Base-by-base conservation (phyloP, 1,140 invertebrate species). In the Andricus grossulariae region DNA sequence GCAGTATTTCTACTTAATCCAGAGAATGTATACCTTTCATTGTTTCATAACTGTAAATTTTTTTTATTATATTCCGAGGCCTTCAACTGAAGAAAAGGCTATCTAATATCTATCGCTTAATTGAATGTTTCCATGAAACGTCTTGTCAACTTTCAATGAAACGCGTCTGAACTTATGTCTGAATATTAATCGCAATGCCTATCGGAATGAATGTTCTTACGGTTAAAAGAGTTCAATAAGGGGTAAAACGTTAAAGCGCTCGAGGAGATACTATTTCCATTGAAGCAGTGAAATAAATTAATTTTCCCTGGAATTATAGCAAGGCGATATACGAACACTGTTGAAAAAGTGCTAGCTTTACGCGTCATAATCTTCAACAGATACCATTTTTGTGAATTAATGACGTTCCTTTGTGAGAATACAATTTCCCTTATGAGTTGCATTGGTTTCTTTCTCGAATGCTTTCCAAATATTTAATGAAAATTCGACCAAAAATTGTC, bases 51-150 rank as follows among this genome's bases (percentile, higher is more conserved):
- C 1, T 66, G 32, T 5, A 66, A 66, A 16, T 32, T 12, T 66
- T 66, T 66, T 66, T 15, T 66, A 16, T 32, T 66, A 66, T 15
- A 39, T 32, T 66, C 13, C 12, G 21, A 66, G 13, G 57, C 57
- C 57, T 66, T 72, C 71, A 80, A 80, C 82, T 79, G 80, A 75
- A 76, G 80, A 82, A 84, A 84, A 66, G 57, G 57, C 82, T 82
- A 54, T 79, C 77, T 83, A 80, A 82, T 76, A 54, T 79, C 75
- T 83, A 80, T 83, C 78, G 66, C 78, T 82, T 83, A 83, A 83
- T 83, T 80, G 82, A 82, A 83, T 82, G 82, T 83, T 83, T 83
- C 78, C 82, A 83, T 79, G 80, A 82, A 81, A 78, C 81, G 82
- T 81, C 82, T 80, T 83, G 82, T 83, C 82, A 75, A 57, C 82